Evolutionary conservation across 2,113 vertebrate species (phyloP), one percentile per base, ranked within the genome.

Genomic region (Rhynchopsitta pachyrhyncha): DNA sequence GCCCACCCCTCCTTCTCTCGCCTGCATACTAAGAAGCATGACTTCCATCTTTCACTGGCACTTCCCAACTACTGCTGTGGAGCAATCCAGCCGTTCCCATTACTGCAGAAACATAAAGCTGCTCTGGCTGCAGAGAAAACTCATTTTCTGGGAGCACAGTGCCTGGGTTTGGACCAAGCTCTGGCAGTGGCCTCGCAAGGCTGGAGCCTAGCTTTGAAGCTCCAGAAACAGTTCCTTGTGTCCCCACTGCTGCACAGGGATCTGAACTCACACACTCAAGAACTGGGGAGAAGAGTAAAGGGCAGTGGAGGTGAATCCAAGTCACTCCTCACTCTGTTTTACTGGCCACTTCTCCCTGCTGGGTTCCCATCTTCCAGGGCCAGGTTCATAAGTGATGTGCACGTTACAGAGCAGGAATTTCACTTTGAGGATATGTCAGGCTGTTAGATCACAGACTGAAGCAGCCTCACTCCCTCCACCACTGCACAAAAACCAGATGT

Each of bases 1-100:
- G 35, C 44, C 24, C 42, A 39, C 9, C 17, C 10, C 20, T 70
- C 23, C 42, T 49, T 14, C 41, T 76, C 84, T 17, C 17, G 28
- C 52, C 19, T 53, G 28, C 5, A 10, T 11, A 64, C 10, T 16
- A 46, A 53, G 69, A 62, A 91, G 41, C 37, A 20, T 46, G 15
- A 41, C 13, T 41, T 62, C 35, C 50, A 7, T 24, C 70, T 63
- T 76, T 64, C 49, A 23, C 2, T 49, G 13, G 28, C 25, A 44
- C 62, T 52, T 71, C 19, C 35, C 35, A 68, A 31, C 37, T 17
- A 10, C 24, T 24, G 42, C 77, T 75, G 3, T 8, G 18, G 22
- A 50, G 68, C 74, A 60, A 81, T 47, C 33, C 19, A 23, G 11
- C 31, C 3, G 0, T 24, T 75, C 18, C 62, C 0, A 0, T n/a